Conservation (phyloP, 2,113 vertebrate species). For the Prunella fulvescens region DNA sequence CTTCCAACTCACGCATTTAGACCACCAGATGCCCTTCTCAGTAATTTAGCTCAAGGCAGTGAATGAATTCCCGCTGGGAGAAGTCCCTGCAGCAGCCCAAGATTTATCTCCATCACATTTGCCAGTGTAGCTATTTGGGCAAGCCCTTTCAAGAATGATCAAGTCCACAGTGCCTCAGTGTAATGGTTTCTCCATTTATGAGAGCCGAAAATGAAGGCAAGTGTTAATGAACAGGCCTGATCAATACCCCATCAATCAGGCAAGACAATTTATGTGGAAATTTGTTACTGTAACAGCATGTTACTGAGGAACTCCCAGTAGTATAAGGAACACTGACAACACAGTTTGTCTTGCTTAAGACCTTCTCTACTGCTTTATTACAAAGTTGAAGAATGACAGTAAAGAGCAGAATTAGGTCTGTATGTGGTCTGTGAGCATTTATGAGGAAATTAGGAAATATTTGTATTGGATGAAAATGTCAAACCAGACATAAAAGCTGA, state of each 20-base stretch:
- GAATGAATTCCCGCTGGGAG: neutral
- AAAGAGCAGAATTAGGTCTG: neutral
- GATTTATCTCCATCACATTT: neutral
- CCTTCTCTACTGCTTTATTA: neutral
- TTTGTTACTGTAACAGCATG: neutral
- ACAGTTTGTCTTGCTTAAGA: neutral
- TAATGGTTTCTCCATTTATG: neutral
- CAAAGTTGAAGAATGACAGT: neutral
- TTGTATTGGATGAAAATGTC: neutral
- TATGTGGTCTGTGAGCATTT: neutral
- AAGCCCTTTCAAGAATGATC: neutral
- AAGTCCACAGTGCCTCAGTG: neutral
- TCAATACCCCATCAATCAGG: neutral
- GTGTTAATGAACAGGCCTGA: neutral
- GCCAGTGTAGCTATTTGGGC: rapidly evolving
- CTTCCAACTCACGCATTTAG: neutral
- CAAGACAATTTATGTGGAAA: neutral
- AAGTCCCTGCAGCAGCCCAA: neutral
- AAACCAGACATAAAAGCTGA: neutral
- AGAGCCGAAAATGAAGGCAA: neutral
- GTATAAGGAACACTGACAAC: neutral
- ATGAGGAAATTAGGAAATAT: neutral
- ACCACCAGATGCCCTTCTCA: neutral
- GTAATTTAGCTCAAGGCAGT: neutral
- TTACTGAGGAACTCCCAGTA: neutral